Base-by-base conservation (phyloP, 1,140 invertebrate genomes). In the Diabrotica undecimpunctata region DNA sequence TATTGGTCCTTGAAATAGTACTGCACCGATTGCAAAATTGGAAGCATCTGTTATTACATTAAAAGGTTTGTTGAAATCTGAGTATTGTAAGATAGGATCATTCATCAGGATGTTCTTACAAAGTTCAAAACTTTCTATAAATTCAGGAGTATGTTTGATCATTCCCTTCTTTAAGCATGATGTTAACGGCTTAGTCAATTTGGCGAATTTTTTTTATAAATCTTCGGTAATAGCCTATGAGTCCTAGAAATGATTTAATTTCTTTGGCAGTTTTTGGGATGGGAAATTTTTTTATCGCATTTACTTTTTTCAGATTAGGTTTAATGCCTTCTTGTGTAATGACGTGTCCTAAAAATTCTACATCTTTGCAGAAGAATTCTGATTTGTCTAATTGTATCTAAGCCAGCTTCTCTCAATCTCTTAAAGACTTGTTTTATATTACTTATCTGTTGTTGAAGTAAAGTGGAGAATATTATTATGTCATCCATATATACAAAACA, bases 401-500 rank as follows among this genome's bases (percentile, higher is more conserved):
- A n/a, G n/a, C n/a, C n/a, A n/a, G n/a, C n/a, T n/a, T n/a, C n/a
- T n/a, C n/a, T n/a, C n/a, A n/a, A n/a, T n/a, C n/a, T n/a, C n/a
- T n/a, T n/a, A n/a, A n/a, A n/a, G n/a, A n/a, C n/a, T n/a, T n/a
- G n/a, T n/a, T n/a, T n/a, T n/a, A n/a, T n/a, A n/a, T n/a, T n/a
- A 5, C 7, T n/a, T 35, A 66, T 62, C 2, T 55, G 39, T 55
- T 61, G 39, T 11, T 53, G 36, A 0, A 55, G 41, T 7, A 14
- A 38, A 58, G 39, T 63, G 10, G 36, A 52, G 12, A 60, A 71
- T 0, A 73, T 54, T 25, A 74, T 63, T 36, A 72, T 70, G 54
- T 81, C 78, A 59, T 81, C 79, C 46, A 79, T 56, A 64, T 77
- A 81, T 7, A 73, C 73, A 6, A 73, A 37, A 55, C 69, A 75